Conservation (phyloP, 2,888 invertebrate genomes). For the Diogma glabrata region DNA sequence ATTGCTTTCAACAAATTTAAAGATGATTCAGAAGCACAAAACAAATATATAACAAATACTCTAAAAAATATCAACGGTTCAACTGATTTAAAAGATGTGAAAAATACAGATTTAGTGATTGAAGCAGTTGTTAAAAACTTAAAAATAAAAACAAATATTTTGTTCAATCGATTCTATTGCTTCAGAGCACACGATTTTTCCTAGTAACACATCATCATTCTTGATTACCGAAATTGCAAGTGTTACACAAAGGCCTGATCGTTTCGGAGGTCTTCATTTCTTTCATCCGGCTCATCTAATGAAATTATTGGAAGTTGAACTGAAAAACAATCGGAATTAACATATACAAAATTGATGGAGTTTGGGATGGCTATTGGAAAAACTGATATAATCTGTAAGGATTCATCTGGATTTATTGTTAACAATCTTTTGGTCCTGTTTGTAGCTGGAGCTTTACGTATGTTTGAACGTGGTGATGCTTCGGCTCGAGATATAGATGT, state of each 20-base stretch:
- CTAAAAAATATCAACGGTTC: slow-evolving; percentile 47
- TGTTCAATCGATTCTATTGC: slow-evolving; percentile 56
- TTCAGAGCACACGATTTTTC: slow-evolving; percentile 63
- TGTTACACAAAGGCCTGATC: slow-evolving; percentile 57
- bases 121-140: slow-evolving; percentile 83
- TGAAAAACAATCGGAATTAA: slow-evolving; percentile 62
- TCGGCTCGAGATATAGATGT: slow-evolving; percentile 68
- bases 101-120: slow-evolving; percentile 61
- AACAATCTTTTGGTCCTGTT: slow-evolving; percentile 79
- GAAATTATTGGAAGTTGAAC: slow-evolving; percentile 75
- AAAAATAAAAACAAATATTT: slow-evolving; percentile 61
- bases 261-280: slow-evolving; percentile 80
- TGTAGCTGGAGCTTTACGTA: slow-evolving; percentile 64
- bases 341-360: slow-evolving; percentile 56
- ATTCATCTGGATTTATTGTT: slow-evolving; percentile 87
- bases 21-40: slow-evolving; percentile 50
- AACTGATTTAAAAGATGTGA: slow-evolving; percentile 48
- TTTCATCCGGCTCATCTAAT: slow-evolving; percentile 88
- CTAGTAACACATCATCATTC: slow-evolving; percentile 82
- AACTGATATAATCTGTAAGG: slow-evolving; percentile 76
- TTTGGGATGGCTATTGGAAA: slow-evolving; percentile 78
- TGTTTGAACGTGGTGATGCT: slow-evolving; percentile 63
- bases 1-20: slow-evolving; percentile 69
- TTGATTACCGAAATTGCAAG: slow-evolving; percentile 71
- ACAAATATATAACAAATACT: slow-evolving; percentile 54